Conservation (phyloP, 1,140 invertebrate genomes). For the Paralvinella palmiformis region DNA sequence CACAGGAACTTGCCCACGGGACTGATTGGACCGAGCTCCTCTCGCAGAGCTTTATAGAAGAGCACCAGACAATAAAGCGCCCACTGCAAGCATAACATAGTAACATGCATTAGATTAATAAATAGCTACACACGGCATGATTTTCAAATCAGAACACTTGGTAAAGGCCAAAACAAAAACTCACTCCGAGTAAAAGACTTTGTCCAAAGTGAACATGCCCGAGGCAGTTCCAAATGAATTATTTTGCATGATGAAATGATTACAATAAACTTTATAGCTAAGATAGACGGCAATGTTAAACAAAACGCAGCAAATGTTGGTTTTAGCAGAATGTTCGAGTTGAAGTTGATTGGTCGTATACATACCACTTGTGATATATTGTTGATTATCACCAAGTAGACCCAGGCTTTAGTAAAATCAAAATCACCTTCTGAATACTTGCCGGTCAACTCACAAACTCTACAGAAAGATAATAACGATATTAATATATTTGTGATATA, state of each 20-base stretch:
- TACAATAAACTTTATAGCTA: no score
- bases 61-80: constrained; percentile 94
- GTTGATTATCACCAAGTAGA: constrained; percentile 84
- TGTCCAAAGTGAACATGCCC: no score
- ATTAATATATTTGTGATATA: constrained; percentile 2
- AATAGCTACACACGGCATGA: not conserved
- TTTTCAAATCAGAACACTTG: not conserved
- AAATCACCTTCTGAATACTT: constrained; percentile 90
- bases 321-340: no score
- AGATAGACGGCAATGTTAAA: no score
- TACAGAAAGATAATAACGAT: constrained; percentile 48
- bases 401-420: constrained; percentile 70
- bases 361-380: constrained; percentile 88
- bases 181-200: no score
- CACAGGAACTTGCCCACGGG: constrained; percentile 95
- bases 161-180: not conserved
- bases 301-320: no score
- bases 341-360: no score
- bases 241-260: no score
- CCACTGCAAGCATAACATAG: constrained; percentile 35
- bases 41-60: constrained; percentile 83
- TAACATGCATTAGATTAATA: not conserved
- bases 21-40: constrained; percentile 82
- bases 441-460: constrained; percentile 75
- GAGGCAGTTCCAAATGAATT: no score